Evolutionary conservation across 2,888 invertebrate species (phyloP).

Genomic region (Yponomeuta evonymella): DNA sequence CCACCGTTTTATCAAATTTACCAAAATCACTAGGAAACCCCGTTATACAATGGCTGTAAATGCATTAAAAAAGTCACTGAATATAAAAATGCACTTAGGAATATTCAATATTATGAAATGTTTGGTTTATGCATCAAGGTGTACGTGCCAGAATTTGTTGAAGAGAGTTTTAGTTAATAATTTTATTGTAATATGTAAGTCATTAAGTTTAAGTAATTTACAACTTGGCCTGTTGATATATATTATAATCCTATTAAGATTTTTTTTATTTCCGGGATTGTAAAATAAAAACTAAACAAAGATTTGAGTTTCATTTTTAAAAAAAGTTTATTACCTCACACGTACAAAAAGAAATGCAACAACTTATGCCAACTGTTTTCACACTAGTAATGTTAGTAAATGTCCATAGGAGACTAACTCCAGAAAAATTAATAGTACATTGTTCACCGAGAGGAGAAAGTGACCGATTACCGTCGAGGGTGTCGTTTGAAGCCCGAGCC

Average conservation of each 20-base stretch:
- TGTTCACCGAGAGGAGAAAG: no score
- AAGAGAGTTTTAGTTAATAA: conserved; percentile 75
- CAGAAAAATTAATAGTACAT: no score
- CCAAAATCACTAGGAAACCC: no score
- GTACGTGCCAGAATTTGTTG: conserved; percentile 72
- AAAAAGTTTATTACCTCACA: not conserved
- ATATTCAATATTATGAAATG: conserved; percentile 39
- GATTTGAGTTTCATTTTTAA: conserved; percentile 37
- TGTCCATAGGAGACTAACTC: no score
- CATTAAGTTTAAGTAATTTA: conserved; percentile 77
- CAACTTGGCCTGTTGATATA: conserved; percentile 76
- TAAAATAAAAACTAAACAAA: conserved; percentile 70
- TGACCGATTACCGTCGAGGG: no score
- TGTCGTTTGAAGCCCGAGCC: no score
- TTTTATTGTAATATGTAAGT: conserved; percentile 75
- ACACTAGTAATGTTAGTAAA: no score
- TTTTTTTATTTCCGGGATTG: conserved; percentile 73
- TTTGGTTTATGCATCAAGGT: conserved; percentile 71
- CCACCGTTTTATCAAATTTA: no score
- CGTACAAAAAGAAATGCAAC: no score
- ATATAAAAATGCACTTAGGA: conserved; percentile 58
- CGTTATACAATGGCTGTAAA: no score
- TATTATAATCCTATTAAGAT: conserved; percentile 75
- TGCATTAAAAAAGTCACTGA: no score
- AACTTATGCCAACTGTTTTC: no score